These are phyloP conservation scores for Apocrypta bakeri DNA, from an alignment of 1,140 invertebrate genomes.

Conservation along the genomic window DNA sequence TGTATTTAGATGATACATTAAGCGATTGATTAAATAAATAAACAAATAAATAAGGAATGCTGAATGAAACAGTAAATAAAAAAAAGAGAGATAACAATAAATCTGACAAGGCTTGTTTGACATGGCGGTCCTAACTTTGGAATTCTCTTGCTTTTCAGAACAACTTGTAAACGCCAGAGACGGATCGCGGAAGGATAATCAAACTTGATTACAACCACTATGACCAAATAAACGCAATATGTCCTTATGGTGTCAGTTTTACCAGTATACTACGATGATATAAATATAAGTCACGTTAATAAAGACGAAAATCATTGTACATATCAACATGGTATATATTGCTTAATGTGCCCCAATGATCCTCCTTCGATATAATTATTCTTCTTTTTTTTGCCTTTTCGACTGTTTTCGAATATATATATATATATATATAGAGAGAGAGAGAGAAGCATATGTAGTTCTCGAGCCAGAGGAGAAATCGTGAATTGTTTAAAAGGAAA, in stretches of 20 bases:
- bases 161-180: constrained; percentile 68
- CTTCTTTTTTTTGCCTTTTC: not conserved
- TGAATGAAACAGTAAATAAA: constrained; percentile 10
- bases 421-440: too few relatives aligned
- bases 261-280: constrained; percentile 49
- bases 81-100: constrained; percentile 11
- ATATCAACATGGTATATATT: constrained; percentile 52
- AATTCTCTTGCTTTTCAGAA: constrained; percentile 70
- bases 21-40: not conserved
- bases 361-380: constrained; percentile 15
- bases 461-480: not conserved
- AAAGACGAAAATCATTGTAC: constrained; percentile 52
- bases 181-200: constrained; percentile 66
- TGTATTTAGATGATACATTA: constrained; percentile 20
- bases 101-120: constrained; percentile 27
- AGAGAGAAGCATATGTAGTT: not conserved
- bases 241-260: constrained; percentile 52
- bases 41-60: constrained; percentile 2
- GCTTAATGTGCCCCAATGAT: constrained; percentile 42
- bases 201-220: constrained; percentile 62
- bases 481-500: not conserved
- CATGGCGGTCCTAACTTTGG: constrained; percentile 57
- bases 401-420: not conserved
- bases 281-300: constrained; percentile 51
- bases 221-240: constrained; percentile 52